phyloP scores from a whole-genome alignment of 2,888 invertebrate species.

The Hylaea fasciaria region DNA sequence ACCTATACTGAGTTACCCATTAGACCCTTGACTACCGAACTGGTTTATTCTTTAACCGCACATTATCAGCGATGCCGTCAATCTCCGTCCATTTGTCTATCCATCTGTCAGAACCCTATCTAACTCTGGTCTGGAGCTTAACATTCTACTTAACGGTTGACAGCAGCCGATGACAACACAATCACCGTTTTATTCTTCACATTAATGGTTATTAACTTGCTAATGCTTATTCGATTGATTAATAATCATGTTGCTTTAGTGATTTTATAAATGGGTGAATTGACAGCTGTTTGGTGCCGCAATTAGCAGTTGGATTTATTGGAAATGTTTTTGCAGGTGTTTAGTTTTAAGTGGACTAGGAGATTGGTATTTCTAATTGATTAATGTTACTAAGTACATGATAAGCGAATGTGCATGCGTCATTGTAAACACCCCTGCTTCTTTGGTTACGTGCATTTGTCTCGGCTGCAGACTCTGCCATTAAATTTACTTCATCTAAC shows the following conservation, averaged over 20 bases:
- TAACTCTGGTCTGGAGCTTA: constrained; percentile 50
- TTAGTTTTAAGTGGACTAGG: too few relatives aligned
- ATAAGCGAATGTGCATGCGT: too few relatives aligned
- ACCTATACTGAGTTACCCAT: neutral
- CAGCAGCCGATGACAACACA: constrained; percentile 38
- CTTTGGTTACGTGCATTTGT: too few relatives aligned
- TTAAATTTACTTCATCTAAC: too few relatives aligned
- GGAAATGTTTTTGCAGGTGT: constrained; percentile 2
- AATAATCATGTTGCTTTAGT: constrained; percentile 29
- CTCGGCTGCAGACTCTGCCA: too few relatives aligned
- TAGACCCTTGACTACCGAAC: constrained; percentile 30
- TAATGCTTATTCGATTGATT: constrained; percentile 29
- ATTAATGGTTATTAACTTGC: constrained; percentile 28
- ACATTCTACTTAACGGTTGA: constrained; percentile 47
- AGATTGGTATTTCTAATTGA: too few relatives aligned
- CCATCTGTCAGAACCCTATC: constrained; percentile 57
- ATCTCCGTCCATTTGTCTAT: constrained; percentile 58
- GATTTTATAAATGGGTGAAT: constrained; percentile 24
- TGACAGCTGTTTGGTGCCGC: constrained; percentile 19
- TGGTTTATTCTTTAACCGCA: constrained; percentile 38
- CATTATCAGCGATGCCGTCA: constrained; percentile 52
- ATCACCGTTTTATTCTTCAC: constrained; percentile 36
- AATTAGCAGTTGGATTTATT: constrained; percentile 6
- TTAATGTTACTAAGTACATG: too few relatives aligned
- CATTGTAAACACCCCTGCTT: too few relatives aligned